Evolutionary conservation across 2,888 invertebrate species (phyloP), one percentile per base, ranked within the genome.

Genomic region (Drosophila anomelani): DNA sequence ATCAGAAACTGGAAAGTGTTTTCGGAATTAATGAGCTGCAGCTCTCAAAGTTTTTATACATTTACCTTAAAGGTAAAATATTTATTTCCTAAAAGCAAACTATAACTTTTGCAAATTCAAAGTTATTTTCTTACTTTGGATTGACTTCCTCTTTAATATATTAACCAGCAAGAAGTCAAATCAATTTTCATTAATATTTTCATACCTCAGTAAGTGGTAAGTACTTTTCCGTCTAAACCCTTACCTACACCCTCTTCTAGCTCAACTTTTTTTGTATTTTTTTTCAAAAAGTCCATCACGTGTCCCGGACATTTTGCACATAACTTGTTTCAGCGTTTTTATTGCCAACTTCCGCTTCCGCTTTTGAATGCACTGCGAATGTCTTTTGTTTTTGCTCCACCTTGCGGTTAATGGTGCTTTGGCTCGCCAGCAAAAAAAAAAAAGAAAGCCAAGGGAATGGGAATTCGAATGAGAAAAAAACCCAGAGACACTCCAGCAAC

Each of bases 301-400:
- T 83, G 82, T 78, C 54, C 70, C 62, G 71, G 76, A 71, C 79
- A 84, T 88, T 88, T 84, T 82, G 83, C 88, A 85, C 83, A 83
- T 87, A 87, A 81, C 82, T 88, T 81, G 77, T 78, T 80, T 85
- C 68, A 81, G 74, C 89, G 85, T 88, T 68, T 66, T 88, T 85
- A 87, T 89, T 87, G 71, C 78, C 82, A 82, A 89, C 85, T 87
- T 85, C 88, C 86, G 38, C 60, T 77, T 58, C 66, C 69, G 70
- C 62, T 38, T 36, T 47, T 47, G 47, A 70, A 41, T 70, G 70
- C 57, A 56, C 57, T 36, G 41, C 20, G 41, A 70, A 70, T 49
- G 70, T 70, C 61, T 56, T 70, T 70, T 75, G 56, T 61, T 83
- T 83, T 68, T 62, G 53, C 60, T 34, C 49, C 81, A 72, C 71